Evolutionary conservation across 2,797 vertebrate species (phyloP).

Genomic region (Periparus ater): DNA sequence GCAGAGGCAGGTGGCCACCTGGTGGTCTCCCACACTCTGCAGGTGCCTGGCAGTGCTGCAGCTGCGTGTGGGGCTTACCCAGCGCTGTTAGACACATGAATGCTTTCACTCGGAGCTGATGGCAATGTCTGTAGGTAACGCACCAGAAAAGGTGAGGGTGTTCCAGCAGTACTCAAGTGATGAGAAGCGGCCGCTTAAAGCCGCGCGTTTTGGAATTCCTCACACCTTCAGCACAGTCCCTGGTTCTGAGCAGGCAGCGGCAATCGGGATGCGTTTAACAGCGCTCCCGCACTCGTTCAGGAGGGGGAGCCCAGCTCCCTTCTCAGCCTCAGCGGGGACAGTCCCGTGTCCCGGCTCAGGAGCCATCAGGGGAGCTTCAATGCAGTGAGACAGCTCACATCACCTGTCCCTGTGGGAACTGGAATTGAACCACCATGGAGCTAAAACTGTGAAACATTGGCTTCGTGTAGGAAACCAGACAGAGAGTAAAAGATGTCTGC

Average conservation of each 20-base stretch:
- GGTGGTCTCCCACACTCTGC: neutral
- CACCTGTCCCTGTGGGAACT: neutral
- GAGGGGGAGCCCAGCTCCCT: neutral
- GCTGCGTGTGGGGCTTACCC: neutral
- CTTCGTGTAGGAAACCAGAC: neutral
- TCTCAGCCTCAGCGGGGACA: neutral
- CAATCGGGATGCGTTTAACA: accelerated
- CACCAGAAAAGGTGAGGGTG: neutral
- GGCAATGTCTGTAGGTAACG: neutral
- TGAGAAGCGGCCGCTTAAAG: neutral
- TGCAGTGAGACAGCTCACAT: neutral
- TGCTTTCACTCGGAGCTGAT: neutral
- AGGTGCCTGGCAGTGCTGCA: neutral
- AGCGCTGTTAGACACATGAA: neutral
- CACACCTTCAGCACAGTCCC: neutral
- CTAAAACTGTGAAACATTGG: neutral
- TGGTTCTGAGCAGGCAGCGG: neutral
- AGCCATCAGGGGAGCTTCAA: neutral
- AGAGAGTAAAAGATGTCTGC: neutral
- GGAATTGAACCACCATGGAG: neutral
- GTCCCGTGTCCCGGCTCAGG: too few relatives aligned
- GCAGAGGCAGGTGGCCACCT: neutral
- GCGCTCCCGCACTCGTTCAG: accelerated
- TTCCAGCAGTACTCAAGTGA: neutral
- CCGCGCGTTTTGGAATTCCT: neutral